Base-by-base conservation (phyloP, 2,888 invertebrate genomes). In the Harpalus rubripes region DNA sequence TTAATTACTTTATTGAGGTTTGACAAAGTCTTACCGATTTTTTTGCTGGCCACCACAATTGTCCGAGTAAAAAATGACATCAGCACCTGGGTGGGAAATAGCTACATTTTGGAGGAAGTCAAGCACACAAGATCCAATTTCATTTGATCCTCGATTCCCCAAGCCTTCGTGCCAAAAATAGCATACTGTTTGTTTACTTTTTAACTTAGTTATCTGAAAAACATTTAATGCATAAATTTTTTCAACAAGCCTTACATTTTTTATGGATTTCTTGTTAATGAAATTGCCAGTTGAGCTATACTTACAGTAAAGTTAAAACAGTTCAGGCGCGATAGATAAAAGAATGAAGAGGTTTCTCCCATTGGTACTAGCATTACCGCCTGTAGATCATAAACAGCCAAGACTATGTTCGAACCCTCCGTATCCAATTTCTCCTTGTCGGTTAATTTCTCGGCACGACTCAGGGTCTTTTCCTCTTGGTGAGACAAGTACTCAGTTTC, bases 261-360 rank as follows among this genome's bases (percentile, higher is more conserved):
- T 2, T 58, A 58, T 58, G 15, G n/a, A 58, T 58, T 58, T 58
- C 1, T 58, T 44, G 7, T 44, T 58, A 10, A 58, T 58, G 16
- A 58, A 58, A 58, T 58, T 58, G n/a, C 58, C 58, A 58, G 58
- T 58, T 58, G n/a, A 58, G 58, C 58, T 58, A n/a, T 16, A 58
- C 7, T 63, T 63, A 63, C 22, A 63, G 22, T 63, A 63, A 63
- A 63, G 10, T 63, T 63, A 22, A 63, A 63, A 22, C 61, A 86
- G 32, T 22, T 63, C 18, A 63, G 22, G 1, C n/a, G n/a, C n/a
- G n/a, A n/a, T n/a, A n/a, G n/a, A n/a, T n/a, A n/a, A 15, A 59
- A 59, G 5, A 59, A 59, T n/a, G 41, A 68, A 18, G 6, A 68
- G 12, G 22, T 1, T 41, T 68, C 18, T 41, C 68, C 68, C 68